Evolutionary conservation across 2,888 invertebrate genomes (phyloP).

Genomic region (Criorhina ranunculi): DNA sequence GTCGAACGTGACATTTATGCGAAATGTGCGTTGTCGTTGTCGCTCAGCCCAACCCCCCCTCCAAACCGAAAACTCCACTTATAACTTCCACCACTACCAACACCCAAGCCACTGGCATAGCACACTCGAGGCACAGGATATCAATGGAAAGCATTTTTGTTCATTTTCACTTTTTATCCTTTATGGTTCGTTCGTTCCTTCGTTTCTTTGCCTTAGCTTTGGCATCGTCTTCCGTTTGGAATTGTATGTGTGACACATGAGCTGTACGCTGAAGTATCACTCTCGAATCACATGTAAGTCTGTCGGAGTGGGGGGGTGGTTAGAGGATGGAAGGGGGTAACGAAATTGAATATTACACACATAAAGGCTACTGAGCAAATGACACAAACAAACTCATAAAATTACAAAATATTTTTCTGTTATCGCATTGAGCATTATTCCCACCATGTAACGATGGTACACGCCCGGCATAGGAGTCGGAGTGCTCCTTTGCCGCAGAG

Average conservation of each 20-base stretch:
- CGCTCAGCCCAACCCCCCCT: constrained; percentile 9
- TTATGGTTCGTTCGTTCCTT: constrained; percentile 72
- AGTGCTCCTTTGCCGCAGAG: constrained; percentile 38
- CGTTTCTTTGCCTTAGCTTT: not conserved
- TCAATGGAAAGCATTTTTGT: constrained; percentile 75
- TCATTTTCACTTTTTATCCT: constrained; percentile 76
- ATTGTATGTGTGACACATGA: constrained; percentile 50
- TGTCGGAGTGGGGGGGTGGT: not conserved
- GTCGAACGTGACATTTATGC: constrained; percentile 84
- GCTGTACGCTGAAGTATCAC: constrained; percentile 48
- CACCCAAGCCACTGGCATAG: not conserved
- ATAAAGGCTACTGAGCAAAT: constrained; percentile 63
- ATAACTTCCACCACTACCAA: constrained; percentile 19
- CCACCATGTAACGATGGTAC: constrained; percentile 67
- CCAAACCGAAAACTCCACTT: constrained; percentile 6
- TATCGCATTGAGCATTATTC: constrained; percentile 73
- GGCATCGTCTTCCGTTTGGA: constrained; percentile 1
- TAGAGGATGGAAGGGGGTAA: constrained; percentile 10
- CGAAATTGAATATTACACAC: constrained; percentile 71
- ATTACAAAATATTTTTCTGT: constrained; percentile 76
- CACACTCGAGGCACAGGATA: constrained; percentile 39
- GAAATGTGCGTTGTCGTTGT: constrained; percentile 78
- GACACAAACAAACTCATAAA: constrained; percentile 76
- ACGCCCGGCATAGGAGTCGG: not conserved
- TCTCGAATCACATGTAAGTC: constrained; percentile 28